These are phyloP conservation scores for Cyanoliseus patagonus DNA, from an alignment of 2,113 vertebrate genomes.

Conservation along the genomic window DNA sequence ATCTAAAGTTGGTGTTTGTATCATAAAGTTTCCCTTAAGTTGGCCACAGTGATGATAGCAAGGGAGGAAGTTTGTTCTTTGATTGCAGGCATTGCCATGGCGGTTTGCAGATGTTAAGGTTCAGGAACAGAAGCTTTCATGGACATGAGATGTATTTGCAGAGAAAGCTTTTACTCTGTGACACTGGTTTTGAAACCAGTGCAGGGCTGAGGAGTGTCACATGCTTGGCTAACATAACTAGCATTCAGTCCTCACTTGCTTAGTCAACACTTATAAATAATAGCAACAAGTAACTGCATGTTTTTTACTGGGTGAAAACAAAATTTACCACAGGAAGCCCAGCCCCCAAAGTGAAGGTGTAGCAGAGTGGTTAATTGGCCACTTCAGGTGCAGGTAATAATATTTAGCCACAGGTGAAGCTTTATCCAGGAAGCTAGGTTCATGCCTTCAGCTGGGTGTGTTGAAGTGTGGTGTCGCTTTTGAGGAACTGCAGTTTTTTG, in stretches of 20 bases:
- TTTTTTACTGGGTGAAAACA: not conserved
- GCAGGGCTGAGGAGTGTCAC: not conserved
- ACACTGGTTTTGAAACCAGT: not conserved
- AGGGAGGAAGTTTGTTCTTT: not conserved
- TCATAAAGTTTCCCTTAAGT: not conserved
- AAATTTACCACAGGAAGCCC: not conserved
- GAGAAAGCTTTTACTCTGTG: not conserved
- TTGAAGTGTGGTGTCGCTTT: accelerated
- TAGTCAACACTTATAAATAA: not conserved
- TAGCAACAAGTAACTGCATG: not conserved
- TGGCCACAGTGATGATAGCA: not conserved
- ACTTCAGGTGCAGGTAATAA: not conserved
- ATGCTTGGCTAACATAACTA: not conserved
- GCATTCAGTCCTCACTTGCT: not conserved
- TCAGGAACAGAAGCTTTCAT: not conserved
- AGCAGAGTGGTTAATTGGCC: not conserved
- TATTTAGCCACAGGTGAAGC: not conserved
- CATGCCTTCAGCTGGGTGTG: accelerated
- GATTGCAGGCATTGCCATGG: not conserved
- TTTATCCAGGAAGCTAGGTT: accelerated
- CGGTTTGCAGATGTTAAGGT: not conserved
- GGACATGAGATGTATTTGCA: not conserved
- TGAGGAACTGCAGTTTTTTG: not conserved
- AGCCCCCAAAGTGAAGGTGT: not conserved
- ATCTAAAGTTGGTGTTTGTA: not conserved